Evolutionary conservation across 2,113 vertebrate species (phyloP), one percentile per base, ranked within the genome.

Genomic region (Nanger granti): DNA sequence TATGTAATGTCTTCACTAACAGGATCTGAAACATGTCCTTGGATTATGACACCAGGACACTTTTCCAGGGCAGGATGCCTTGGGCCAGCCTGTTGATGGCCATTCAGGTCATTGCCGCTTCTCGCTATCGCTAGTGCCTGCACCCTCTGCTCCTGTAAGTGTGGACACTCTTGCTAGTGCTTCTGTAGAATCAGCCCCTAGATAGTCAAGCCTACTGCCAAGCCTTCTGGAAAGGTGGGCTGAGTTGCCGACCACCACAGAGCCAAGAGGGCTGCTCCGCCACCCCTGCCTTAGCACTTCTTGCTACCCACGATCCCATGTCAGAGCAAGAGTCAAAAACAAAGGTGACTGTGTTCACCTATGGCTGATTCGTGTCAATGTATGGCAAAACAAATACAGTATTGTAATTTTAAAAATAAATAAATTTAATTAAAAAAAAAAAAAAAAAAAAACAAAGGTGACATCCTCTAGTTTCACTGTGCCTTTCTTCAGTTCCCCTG

Each of bases 81-180:
- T 7, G 17, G 57, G 5, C n/a, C 29, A 24, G 26, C 60, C 52
- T 24, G 12, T 3, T 12, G 44, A 44, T 2, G 34, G 44, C 8
- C 44, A 24, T 4, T 12, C 15, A n/a, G 6, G 15, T 24, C 1
- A 0, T 7, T 11, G 79, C 17, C 1, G 0, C 31, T 82, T 55
- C 76, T 24, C 8, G 20, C 69, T 34, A 0, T n/a, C 22, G 9
- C 8, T 6, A 5, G 37, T 47, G 24, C 47, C 59, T 7, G 60
- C 52, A 5, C 6, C 26, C n/a, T 24, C 24, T 6, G 31, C 88
- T 29, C 31, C 7, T 15, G 1, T 15, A 14, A 64, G 18, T 14
- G 37, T 26, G 73, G 55, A 34, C 0, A 5, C 59, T 6, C 52
- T 73, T 28, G n/a, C 2, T 6, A 14, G 34, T 3, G 9, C 60